phyloP scores from a whole-genome alignment of 1,140 invertebrate genomes.

The Cyclargus thomasi region DNA sequence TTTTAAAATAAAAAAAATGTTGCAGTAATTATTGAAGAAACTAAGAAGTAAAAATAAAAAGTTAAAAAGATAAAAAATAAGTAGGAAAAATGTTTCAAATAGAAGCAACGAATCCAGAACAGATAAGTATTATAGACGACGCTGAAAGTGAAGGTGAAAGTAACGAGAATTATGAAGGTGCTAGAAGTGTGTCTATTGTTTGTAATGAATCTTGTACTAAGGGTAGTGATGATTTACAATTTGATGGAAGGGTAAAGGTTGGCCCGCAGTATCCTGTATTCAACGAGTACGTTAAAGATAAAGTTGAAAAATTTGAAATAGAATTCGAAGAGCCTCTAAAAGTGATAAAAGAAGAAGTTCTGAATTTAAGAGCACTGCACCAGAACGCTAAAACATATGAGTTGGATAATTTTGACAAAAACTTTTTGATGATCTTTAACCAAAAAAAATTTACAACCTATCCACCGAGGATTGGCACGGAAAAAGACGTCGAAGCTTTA shows the following conservation, averaged over 20 bases:
- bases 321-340: neutral
- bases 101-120: neutral
- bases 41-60: neutral
- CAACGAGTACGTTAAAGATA: neutral
- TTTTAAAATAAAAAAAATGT: neutral
- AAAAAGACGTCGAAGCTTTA: conserved; percentile 45
- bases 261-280: neutral
- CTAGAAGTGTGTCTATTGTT: neutral
- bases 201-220: neutral
- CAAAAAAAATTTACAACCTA: conserved; percentile 47
- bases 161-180: neutral
- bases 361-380: conserved; percentile 43
- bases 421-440: conserved; percentile 56
- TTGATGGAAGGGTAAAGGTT: neutral
- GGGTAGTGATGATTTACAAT: neutral
- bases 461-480: conserved; percentile 44
- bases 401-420: conserved; percentile 56
- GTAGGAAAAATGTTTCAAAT: neutral
- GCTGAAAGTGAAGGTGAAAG: conserved; percentile 2
- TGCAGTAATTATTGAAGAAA: neutral
- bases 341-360: conserved; percentile 5
- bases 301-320: neutral
- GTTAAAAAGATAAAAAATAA: neutral
- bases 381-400: conserved; percentile 49
- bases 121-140: neutral